These are phyloP conservation scores for Sarcophaga variegata DNA, from an alignment of 2,888 invertebrate species.

Conservation along the genomic window DNA sequence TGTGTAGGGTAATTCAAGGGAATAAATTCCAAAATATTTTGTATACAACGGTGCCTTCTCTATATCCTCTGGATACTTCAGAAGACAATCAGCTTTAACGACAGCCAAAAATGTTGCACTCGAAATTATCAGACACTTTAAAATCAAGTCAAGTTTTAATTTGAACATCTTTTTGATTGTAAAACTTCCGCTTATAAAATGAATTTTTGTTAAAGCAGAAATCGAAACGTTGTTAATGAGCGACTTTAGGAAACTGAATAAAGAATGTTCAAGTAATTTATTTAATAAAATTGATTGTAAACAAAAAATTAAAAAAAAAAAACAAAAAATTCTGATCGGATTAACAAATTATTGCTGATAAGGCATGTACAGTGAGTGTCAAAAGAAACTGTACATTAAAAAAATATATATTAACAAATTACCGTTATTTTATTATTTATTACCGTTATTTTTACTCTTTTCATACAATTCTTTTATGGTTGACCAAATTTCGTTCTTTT, in stretches of 20 bases:
- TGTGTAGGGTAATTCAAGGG: slow-evolving; percentile 32
- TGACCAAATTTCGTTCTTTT: too few species aligned
- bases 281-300: too few species aligned
- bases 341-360: too few species aligned
- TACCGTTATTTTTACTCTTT: too few species aligned
- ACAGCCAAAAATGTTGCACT: neutral
- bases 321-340: too few species aligned
- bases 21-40: slow-evolving; percentile 20
- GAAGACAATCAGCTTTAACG: slow-evolving; percentile 7
- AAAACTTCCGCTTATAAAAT: neutral
- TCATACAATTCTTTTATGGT: too few species aligned
- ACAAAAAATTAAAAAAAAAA: too few species aligned
- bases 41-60: slow-evolving; percentile 34
- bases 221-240: neutral
- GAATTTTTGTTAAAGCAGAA: neutral
- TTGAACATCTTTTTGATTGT: neutral
- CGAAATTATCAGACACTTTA: neutral
- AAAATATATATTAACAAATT: too few species aligned
- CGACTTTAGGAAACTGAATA: neutral
- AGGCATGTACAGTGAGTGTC: too few species aligned
- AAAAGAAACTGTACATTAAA: too few species aligned
- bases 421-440: too few species aligned
- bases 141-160: neutral
- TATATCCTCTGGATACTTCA: slow-evolving; percentile 18
- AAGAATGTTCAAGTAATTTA: too few species aligned